Evolutionary conservation across 1,140 invertebrate genomes (phyloP), one percentile per base, ranked within the genome.

Genomic region (Chlorops oryzae): DNA sequence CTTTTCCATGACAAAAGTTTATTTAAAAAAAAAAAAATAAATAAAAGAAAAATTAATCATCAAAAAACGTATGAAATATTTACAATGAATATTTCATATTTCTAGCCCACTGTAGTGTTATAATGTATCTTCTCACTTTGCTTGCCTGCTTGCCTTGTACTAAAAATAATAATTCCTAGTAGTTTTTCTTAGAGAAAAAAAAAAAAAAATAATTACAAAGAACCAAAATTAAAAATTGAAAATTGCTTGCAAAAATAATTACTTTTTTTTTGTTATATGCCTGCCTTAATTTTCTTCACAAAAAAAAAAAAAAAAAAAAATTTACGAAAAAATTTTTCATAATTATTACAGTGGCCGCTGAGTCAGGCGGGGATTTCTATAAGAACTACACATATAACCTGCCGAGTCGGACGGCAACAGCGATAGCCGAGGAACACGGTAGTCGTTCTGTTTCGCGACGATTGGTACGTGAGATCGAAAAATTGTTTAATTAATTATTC

Each of bases 321-420:
- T 51, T 57, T 57, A 28, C 51, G 55, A 51, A 59, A 53, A 54
- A 57, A 56, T 61, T 58, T 63, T 69, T 61, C 57, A 64, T 65
- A 64, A 70, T 66, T 51, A 51, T 57, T 70, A 56, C 85, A 87
- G 85, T 87, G 84, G 85, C 84, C 80, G 80, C 80, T 74, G 81
- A 81, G 69, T 77, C 78, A 65, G 79, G 81, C 75, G 79, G 77
- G 80, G 84, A 88, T 81, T 83, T 81, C 84, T 87, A 82, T 86
- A 88, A 88, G 82, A 80, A 79, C 82, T 82, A 78, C 82, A 54
- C 59, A 64, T 69, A 57, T 66, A 69, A 55, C 50, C 59, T 65
- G 59, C 54, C 56, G 53, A 51, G 56, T 56, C 61, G 80, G 74
- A 74, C 78, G 79, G 58, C 79, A 81, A 77, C 78, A 80, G 81